phyloP scores from a whole-genome alignment of 2,113 vertebrate genomes.

The Panthera tigris region DNA sequence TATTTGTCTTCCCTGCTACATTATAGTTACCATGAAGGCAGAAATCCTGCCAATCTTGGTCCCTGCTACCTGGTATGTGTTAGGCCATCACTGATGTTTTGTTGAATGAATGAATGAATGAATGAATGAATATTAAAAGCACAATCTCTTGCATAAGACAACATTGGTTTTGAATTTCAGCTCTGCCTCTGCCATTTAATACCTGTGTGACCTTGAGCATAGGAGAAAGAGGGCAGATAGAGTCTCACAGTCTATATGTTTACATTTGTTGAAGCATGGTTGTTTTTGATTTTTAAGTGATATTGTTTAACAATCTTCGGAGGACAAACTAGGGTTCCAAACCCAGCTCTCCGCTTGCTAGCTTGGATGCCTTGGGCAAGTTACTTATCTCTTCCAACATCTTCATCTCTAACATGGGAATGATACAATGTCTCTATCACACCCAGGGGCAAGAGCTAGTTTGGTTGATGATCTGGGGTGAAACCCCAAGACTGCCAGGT shows the following conservation, averaged over 20 bases:
- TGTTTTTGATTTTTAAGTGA: not conserved
- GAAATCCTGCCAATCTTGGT: not conserved
- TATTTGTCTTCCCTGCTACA: slow-evolving; percentile 27
- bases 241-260: not conserved
- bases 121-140: not conserved
- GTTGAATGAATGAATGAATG: not conserved
- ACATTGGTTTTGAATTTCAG: not conserved
- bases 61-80: not conserved
- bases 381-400: not conserved
- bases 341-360: not conserved
- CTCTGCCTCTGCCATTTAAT: not conserved
- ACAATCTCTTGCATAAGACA: not conserved
- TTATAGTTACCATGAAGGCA: not conserved
- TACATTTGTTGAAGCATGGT: not conserved
- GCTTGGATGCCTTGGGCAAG: not conserved
- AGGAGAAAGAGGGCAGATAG: not conserved
- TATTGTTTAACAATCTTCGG: not conserved
- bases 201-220: not conserved
- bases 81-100: not conserved
- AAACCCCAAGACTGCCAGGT: not conserved
- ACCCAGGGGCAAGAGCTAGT: not conserved
- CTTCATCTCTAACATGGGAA: not conserved
- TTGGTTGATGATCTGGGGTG: not conserved
- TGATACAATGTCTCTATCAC: not conserved
- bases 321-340: not conserved